Evolutionary conservation across 2,113 vertebrate species (phyloP), one percentile per base, ranked within the genome.

Genomic region (Oreocharis arfaki): DNA sequence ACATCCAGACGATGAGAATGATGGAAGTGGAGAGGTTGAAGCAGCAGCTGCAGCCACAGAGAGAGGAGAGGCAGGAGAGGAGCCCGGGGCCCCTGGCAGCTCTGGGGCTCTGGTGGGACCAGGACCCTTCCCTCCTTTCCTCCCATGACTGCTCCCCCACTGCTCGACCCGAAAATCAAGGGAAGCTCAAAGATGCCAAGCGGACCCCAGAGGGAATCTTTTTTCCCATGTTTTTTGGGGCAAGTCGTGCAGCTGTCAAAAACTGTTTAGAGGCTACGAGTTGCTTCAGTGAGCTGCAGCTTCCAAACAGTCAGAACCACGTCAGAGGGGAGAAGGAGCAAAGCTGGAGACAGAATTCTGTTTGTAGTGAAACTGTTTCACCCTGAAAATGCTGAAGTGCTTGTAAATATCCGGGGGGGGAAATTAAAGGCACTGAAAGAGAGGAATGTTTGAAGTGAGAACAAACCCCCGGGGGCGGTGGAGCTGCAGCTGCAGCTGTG

Each of bases 201-300:
- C 0, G 30, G 8, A 23, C 8, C 77, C 63, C 26, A 33, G 16
- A 22, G 37, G 46, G 22, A 75, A 47, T 30, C 11, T 20, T 39
- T 52, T 21, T 10, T 1, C 2, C 47, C 22, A 0, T 2, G 0
- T 18, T 37, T 69, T 33, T 19, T 2, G 35, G 53, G 70, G 15
- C n/a, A 74, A 82, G 50, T 13, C 1, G 3, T 57, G 65, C 61
- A 75, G 52, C 57, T 32, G 52, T 52, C 73, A 44, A 13, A 46
- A 83, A 24, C 1, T 0, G 19, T 13, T 46, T 3, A 0, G 3
- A 59, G 39, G 7, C 0, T 3, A 16, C 0, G 28, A 78, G 67
- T 2, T 7, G 32, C 41, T 41, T 12, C 33, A 2, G 1, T 6
- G 74, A 60, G 60, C 4, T 33, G 18, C 3, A 1, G 23, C 26